Evolutionary conservation across 1,140 invertebrate species (phyloP).

Genomic region (Ceratina japonica): DNA sequence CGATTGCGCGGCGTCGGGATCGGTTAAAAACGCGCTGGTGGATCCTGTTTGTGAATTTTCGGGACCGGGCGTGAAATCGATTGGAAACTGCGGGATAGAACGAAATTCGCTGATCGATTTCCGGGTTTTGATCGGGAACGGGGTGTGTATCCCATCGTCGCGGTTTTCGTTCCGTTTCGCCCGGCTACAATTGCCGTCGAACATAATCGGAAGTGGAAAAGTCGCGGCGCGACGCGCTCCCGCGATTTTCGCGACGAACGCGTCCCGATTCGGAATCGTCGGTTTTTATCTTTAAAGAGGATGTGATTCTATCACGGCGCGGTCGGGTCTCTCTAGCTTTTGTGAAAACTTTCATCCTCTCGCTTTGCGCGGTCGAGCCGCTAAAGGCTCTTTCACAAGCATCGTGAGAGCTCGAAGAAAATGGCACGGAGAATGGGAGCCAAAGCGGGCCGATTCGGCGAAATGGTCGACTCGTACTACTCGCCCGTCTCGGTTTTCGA

Average conservation of each 20-base stretch:
- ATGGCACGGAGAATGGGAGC: neutral
- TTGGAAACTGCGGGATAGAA: neutral
- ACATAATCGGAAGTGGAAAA: neutral
- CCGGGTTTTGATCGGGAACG: neutral
- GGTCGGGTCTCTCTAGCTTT: neutral
- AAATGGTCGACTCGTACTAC: conserved; percentile 11
- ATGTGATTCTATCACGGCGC: neutral
- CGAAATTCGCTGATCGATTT: conserved; percentile 9
- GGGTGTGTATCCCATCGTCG: neutral
- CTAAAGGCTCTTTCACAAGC: conserved; percentile 6
- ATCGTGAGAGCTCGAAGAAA: neutral
- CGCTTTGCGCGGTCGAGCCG: neutral
- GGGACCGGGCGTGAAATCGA: neutral
- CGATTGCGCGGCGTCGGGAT: no score
- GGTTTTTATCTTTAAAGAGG: neutral
- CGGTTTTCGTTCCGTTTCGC: conserved; percentile 1
- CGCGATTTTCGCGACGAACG: neutral
- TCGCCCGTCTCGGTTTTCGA: neutral
- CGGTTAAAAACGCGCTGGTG: neutral
- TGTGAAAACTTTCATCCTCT: neutral
- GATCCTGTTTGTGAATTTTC: neutral
- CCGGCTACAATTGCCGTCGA: neutral
- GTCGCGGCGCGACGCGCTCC: neutral
- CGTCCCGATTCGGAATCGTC: neutral
- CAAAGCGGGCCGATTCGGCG: neutral